Percentiles rank a stretch among this genome's conserved stretches.
These are phyloP conservation scores for Platalea minor DNA, from an alignment of 2,797 vertebrate species.

Conservation along the genomic window DNA sequence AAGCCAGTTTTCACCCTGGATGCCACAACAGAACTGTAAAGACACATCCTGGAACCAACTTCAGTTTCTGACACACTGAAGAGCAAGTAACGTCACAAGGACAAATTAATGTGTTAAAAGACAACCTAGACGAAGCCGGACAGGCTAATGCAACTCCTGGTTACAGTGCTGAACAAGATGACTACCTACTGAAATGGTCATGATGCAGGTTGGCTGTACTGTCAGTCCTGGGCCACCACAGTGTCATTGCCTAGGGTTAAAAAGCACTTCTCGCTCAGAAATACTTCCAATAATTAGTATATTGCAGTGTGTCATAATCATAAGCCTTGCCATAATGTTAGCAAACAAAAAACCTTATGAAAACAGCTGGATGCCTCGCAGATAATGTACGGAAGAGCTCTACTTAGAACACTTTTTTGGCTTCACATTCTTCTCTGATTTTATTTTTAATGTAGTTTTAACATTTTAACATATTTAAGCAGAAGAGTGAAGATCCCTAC, in stretches of 20 bases:
- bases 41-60: background rate
- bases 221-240: background rate
- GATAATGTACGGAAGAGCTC: background rate
- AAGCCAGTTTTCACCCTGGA: background rate
- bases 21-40: background rate
- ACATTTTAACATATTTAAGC: background rate
- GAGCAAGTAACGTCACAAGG: rapidly evolving
- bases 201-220: background rate
- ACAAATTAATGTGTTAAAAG: background rate
- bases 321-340: rapidly evolving
- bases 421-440: background rate
- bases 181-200: background rate
- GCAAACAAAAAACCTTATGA: background rate
- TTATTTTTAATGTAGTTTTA: background rate
- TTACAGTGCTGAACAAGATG: background rate
- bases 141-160: background rate
- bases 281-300: background rate
- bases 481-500: background rate
- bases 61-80: background rate
- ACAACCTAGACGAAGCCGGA: background rate
- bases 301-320: rapidly evolving
- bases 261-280: background rate
- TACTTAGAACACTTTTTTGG: background rate
- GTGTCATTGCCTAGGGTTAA: background rate
- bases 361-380: background rate